These are phyloP conservation scores for Hippopotamus amphibius DNA, from an alignment of 2,113 vertebrate species.

Conservation along the genomic window DNA sequence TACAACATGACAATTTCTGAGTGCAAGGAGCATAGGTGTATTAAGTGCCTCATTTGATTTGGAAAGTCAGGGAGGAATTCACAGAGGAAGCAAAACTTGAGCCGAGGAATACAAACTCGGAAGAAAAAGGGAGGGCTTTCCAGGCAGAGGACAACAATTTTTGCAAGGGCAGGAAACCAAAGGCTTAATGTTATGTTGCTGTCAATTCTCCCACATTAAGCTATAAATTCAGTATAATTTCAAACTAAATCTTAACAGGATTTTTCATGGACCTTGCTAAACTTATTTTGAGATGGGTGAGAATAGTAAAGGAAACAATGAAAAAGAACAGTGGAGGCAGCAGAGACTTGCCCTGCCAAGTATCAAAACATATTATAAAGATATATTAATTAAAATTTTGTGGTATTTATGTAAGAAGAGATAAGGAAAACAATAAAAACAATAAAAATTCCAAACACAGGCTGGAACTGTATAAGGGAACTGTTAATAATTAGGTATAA, in stretches of 20 bases:
- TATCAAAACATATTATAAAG: not conserved
- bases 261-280: slow-evolving; percentile 55
- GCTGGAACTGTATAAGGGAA: not conserved
- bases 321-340: not conserved
- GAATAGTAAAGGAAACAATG: slow-evolving; percentile 35
- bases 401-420: slow-evolving; percentile 49
- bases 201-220: not conserved
- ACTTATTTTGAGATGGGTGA: slow-evolving; percentile 11
- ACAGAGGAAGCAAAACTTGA: not conserved
- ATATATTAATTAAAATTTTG: not conserved
- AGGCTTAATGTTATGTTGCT: not conserved
- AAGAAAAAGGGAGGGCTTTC: not conserved
- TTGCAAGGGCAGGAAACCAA: not conserved
- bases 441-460: not conserved
- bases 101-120: not conserved
- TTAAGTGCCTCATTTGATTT: not conserved
- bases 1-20: not conserved
- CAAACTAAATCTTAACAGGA: slow-evolving; percentile 26
- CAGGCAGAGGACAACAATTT: not conserved
- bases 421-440: not conserved
- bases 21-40: not conserved
- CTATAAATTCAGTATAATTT: slow-evolving; percentile 30
- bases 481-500: not conserved
- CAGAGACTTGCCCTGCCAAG: not conserved
- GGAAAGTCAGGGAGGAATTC: slow-evolving; percentile 38